A percentile compares a stretch with the other conserved stretches of the same genome.
These are phyloP conservation scores for Aphaenogaster floridana DNA, from an alignment of 1,140 invertebrate species.

Conservation along the genomic window DNA sequence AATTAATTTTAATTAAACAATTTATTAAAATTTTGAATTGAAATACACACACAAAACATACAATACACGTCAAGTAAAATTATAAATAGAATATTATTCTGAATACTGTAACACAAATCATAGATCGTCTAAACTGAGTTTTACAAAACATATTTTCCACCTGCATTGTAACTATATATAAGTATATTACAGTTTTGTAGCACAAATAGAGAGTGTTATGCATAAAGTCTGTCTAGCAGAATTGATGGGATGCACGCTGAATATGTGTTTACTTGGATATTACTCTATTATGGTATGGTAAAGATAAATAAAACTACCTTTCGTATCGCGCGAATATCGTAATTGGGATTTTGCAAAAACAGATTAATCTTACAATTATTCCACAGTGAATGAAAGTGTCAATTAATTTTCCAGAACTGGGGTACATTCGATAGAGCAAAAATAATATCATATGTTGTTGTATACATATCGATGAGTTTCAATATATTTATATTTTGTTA, in stretches of 20 bases:
- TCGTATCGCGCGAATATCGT: background rate
- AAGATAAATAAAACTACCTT: conserved; percentile 10
- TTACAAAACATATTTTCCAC: background rate
- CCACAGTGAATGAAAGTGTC: background rate
- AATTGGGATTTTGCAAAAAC: background rate
- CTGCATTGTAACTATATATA: background rate
- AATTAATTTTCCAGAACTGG: conserved; percentile 75
- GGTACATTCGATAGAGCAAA: conserved; percentile 23
- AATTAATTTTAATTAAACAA: too few species aligned
- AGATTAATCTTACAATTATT: conserved; percentile 5
- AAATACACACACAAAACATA: too few species aligned
- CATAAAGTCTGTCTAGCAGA: conserved; percentile 74
- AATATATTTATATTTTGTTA: conserved; percentile 80
- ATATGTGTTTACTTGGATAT: conserved; percentile 77
- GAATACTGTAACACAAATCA: background rate
- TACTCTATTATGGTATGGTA: conserved; percentile 77
- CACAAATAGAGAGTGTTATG: conserved; percentile 72
- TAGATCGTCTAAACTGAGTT: background rate
- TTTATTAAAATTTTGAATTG: too few species aligned
- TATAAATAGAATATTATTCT: background rate
- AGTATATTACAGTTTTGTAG: conserved; percentile 72
- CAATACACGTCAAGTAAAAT: background rate
- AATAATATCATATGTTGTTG: conserved; percentile 39
- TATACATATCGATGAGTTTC: conserved; percentile 66
- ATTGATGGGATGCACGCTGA: conserved; percentile 76